phyloP scores from a whole-genome alignment of 2,888 invertebrate genomes.

The Caenorhabditis sp. region DNA sequence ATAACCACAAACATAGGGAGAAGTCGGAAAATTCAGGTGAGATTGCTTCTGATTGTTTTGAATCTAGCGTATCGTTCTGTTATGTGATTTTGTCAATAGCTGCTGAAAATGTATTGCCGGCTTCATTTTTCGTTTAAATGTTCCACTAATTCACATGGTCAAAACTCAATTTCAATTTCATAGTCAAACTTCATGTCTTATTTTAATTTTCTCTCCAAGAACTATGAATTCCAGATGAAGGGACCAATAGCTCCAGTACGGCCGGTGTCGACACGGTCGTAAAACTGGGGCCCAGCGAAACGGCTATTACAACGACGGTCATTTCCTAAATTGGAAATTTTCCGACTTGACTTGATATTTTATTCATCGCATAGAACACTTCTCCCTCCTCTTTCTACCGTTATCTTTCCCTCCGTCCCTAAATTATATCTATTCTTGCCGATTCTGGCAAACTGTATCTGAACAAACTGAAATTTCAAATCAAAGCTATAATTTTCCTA shows the following conservation, averaged over 20 bases:
- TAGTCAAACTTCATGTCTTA: background rate
- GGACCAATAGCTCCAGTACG: constrained; percentile 59
- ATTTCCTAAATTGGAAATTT: constrained; percentile 48
- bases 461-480: constrained; percentile 31
- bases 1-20: constrained; percentile 57
- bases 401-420: background rate
- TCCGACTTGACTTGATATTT: background rate
- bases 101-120: too few species aligned
- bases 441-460: background rate
- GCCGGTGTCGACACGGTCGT: constrained; percentile 63
- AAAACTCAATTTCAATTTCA: background rate
- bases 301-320: constrained; percentile 61
- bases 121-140: too few species aligned
- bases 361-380: background rate
- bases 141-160: too few species aligned
- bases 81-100: too few species aligned
- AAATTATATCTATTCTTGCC: background rate
- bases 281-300: constrained; percentile 53
- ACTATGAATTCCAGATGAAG: constrained; percentile 55
- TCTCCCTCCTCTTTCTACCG: background rate
- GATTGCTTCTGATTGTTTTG: background rate
- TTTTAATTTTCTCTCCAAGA: background rate
- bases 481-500: background rate
- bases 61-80: too few species aligned
- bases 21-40: constrained; percentile 58